These are phyloP conservation scores for Hemistola chrysoprasaria DNA, from an alignment of 2,888 invertebrate genomes.

Conservation along the genomic window DNA sequence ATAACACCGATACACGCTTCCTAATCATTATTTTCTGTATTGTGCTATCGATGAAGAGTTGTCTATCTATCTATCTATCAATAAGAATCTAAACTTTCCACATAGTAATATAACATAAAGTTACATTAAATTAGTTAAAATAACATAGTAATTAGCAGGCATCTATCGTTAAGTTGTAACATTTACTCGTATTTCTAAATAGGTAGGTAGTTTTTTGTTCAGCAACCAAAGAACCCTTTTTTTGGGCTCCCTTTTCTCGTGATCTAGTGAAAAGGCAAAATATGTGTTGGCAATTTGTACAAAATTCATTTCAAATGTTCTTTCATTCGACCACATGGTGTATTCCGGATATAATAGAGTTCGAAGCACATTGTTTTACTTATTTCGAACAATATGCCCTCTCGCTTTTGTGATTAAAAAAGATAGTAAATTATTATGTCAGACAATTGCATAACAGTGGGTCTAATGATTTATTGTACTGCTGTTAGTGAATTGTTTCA, in stretches of 20 bases:
- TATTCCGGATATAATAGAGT: constrained; percentile 23
- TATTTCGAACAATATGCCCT: constrained; percentile 19
- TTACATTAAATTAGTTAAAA: too few relatives aligned
- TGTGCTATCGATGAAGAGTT: too few relatives aligned
- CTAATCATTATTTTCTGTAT: too few relatives aligned
- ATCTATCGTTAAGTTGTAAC: too few relatives aligned
- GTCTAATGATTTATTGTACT: constrained; percentile 20
- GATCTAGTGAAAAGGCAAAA: constrained; percentile 13
- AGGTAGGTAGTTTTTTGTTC: too few relatives aligned
- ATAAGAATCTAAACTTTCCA: too few relatives aligned
- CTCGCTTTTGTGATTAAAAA: constrained; percentile 26
- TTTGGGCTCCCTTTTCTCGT: background rate
- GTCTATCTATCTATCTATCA: too few relatives aligned
- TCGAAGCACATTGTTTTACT: constrained; percentile 29
- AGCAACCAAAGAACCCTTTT: too few relatives aligned
- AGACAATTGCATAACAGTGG: constrained; percentile 28
- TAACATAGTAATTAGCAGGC: too few relatives aligned
- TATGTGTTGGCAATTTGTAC: constrained; percentile 30
- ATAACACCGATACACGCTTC: too few relatives aligned
- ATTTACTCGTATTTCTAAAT: too few relatives aligned
- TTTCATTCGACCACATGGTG: constrained; percentile 25
- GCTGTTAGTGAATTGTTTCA: constrained; percentile 7
- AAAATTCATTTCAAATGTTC: constrained; percentile 18
- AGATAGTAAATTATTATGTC: constrained; percentile 33
- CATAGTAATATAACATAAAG: too few relatives aligned